These are phyloP conservation scores for Sinotaia quadrata DNA, from an alignment of 2,888 invertebrate species.

Conservation along the genomic window DNA sequence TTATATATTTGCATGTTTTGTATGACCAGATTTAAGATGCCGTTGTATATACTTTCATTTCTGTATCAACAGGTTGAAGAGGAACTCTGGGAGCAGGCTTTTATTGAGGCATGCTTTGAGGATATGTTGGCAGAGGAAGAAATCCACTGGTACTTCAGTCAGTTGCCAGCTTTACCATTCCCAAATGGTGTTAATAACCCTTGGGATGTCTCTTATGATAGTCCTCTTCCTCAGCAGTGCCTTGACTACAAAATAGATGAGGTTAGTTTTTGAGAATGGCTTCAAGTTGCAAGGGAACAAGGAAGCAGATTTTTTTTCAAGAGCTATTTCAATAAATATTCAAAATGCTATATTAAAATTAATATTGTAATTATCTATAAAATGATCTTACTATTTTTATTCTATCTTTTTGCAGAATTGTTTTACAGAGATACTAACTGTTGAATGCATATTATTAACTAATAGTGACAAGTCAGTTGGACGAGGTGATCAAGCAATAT, in stretches of 20 bases:
- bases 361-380: too few species aligned
- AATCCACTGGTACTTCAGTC: constrained; percentile 31
- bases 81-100: constrained; percentile 63
- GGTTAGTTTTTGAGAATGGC: too few species aligned
- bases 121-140: constrained; percentile 64
- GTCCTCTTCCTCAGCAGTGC: not conserved
- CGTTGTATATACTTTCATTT: not conserved
- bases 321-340: too few species aligned
- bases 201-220: not conserved
- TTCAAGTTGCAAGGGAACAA: too few species aligned
- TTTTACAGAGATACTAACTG: too few species aligned
- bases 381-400: too few species aligned
- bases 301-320: too few species aligned
- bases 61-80: constrained; percentile 57
- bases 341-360: too few species aligned
- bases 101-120: constrained; percentile 66
- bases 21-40: not conserved
- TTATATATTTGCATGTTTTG: not conserved
- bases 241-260: not conserved
- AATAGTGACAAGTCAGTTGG: too few species aligned
- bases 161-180: constrained; percentile 10
- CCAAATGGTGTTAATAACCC: not conserved
- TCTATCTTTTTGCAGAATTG: too few species aligned
- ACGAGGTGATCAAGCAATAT: too few species aligned
- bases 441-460: too few species aligned